Conservation (phyloP, 2,113 vertebrate genomes). For the Neolamprologus fasciatus region DNA sequence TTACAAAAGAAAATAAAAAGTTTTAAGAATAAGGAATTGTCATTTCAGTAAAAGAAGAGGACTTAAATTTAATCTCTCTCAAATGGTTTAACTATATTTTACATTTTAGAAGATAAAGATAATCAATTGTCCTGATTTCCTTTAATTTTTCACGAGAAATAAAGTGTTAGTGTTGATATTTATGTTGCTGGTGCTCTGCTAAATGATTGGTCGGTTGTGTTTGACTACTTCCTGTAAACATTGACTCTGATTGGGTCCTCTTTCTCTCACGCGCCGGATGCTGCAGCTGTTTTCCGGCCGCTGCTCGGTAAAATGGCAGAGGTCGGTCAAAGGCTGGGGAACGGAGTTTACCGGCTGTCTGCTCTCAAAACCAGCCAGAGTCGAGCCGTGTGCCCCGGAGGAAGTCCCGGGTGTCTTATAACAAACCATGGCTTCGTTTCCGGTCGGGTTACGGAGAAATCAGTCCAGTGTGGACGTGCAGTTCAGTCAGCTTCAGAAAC, state of each 20-base stretch:
- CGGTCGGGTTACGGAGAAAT: background rate
- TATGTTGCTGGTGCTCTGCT: background rate
- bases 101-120: background rate
- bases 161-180: rapidly evolving
- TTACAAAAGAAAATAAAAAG: rapidly evolving
- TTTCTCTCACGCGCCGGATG: constrained; percentile 11
- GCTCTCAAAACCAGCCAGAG: background rate
- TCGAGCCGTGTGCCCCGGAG: background rate
- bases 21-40: background rate
- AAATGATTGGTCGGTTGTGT: background rate
- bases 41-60: background rate
- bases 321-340: constrained; percentile 55
- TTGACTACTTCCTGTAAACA: constrained; percentile 22
- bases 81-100: background rate
- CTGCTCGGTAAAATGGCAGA: constrained; percentile 59
- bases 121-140: rapidly evolving
- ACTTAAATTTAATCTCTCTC: background rate
- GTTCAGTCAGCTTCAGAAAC: background rate
- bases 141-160: background rate
- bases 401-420: background rate
- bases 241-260: constrained; percentile 27
- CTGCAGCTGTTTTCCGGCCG: background rate
- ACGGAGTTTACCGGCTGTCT: constrained; percentile 1
- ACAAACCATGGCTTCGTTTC: background rate
- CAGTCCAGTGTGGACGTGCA: background rate